These are phyloP conservation scores for Lymantria monacha DNA, from an alignment of 2,888 invertebrate genomes.

Conservation along the genomic window DNA sequence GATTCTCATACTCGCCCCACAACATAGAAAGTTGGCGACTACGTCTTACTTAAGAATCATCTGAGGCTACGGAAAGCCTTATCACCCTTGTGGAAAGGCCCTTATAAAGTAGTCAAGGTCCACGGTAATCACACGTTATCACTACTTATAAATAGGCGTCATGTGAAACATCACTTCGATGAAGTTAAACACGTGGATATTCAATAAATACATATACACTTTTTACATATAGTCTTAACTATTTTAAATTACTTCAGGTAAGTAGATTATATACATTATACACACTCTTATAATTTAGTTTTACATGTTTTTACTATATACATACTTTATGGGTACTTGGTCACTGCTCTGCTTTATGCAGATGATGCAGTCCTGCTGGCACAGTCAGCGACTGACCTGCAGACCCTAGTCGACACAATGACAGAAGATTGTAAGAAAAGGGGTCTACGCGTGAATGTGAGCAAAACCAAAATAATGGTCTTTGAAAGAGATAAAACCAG, in stretches of 20 bases:
- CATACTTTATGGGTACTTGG: neutral
- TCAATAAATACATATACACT: too few relatives aligned
- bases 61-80: constrained; percentile 22
- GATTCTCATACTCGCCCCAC: neutral
- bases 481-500: too few relatives aligned
- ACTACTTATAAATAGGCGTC: neutral
- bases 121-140: constrained; percentile 13
- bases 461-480: too few relatives aligned
- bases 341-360: neutral
- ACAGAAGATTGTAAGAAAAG: too few relatives aligned
- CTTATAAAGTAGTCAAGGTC: constrained; percentile 27
- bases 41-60: constrained; percentile 24
- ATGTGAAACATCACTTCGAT: too few relatives aligned
- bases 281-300: too few relatives aligned
- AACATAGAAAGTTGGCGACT: constrained; percentile 6
- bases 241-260: neutral
- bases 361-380: too few relatives aligned
- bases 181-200: too few relatives aligned
- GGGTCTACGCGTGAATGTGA: too few relatives aligned
- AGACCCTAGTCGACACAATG: too few relatives aligned
- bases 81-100: constrained; percentile 28
- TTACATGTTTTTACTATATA: neutral
- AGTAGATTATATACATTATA: neutral
- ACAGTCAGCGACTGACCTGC: too few relatives aligned
- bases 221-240: neutral